Conservation (phyloP, 2,113 vertebrate species). For the Boulengeromyrus knoepffleri region DNA sequence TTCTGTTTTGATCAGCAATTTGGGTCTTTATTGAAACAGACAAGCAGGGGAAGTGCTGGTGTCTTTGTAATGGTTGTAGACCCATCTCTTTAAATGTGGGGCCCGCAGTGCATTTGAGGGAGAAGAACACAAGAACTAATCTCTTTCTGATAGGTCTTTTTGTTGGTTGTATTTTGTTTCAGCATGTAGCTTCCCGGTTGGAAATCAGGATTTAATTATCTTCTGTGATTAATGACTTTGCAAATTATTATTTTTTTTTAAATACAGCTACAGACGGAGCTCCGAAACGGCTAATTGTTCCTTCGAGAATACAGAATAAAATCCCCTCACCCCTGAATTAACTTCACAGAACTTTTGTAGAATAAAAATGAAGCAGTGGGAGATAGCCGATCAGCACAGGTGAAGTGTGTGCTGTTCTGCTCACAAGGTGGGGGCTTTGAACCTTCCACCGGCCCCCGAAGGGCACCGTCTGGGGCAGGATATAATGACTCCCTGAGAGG, state of each 20-base stretch:
- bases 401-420: no score
- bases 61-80: not conserved
- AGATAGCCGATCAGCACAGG: not conserved
- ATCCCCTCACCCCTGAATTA: not conserved
- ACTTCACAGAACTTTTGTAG: not conserved
- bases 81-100: not conserved
- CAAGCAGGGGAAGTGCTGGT: not conserved
- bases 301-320: not conserved
- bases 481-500: constrained; percentile 19
- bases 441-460: not conserved
- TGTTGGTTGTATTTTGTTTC: not conserved
- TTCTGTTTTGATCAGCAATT: not conserved
- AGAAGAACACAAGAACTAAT: not conserved
- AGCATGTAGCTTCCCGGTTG: not conserved
- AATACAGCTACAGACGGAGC: not conserved
- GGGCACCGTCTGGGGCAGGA: not conserved
- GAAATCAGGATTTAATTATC: constrained; percentile 11
- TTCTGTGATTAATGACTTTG: constrained; percentile 9
- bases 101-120: not conserved
- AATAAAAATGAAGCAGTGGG: not conserved
- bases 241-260: not conserved
- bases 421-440: not conserved
- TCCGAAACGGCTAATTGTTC: not conserved
- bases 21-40: not conserved
- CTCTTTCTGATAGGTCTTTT: not conserved